phyloP scores from a whole-genome alignment of 2,113 vertebrate genomes.

The Ophthalmolycus amberensis region DNA sequence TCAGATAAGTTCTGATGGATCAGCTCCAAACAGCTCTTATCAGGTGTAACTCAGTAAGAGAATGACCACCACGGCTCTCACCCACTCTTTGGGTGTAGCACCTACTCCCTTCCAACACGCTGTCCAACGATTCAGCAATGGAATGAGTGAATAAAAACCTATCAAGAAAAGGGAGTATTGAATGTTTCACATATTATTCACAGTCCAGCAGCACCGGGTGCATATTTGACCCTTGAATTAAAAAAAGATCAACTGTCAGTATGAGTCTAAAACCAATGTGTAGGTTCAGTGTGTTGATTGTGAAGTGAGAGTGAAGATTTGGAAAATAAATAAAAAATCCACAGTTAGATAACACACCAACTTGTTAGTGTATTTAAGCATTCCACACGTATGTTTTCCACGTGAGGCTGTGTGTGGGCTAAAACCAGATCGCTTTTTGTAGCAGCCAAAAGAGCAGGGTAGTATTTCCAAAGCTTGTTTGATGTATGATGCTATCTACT shows the following conservation, averaged over 20 bases:
- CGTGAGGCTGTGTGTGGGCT: conserved; percentile 50
- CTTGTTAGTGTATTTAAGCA: conserved; percentile 39
- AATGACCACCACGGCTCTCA: conserved; percentile 9
- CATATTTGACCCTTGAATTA: conserved; percentile 39
- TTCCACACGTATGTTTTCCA: conserved; percentile 54
- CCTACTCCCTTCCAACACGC: conserved; percentile 37
- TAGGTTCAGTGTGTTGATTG: conserved; percentile 10
- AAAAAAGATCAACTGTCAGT: conserved; percentile 22
- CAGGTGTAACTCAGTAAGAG: conserved; percentile 44
- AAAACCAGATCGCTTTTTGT: conserved; percentile 48
- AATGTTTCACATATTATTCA: conserved; percentile 42
- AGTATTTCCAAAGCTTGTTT: conserved; percentile 72
- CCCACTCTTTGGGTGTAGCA: conserved; percentile 36
- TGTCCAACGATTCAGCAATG: conserved; percentile 29
- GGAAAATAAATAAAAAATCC: conserved; percentile 9
- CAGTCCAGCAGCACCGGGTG: conserved; percentile 21
- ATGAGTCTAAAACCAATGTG: conserved; percentile 23
- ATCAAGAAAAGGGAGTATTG: conserved; percentile 5
- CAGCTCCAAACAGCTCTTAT: conserved; percentile 41
- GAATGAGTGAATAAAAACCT: conserved; percentile 36
- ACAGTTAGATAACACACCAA: background rate
- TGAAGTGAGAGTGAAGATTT: conserved; percentile 19
- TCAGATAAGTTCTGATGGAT: conserved; percentile 34
- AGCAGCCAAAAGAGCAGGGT: conserved; percentile 32
- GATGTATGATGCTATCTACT: conserved; percentile 76